These are phyloP conservation scores for Semaprochilodus insignis DNA, from an alignment of 2,797 vertebrate genomes.

Conservation along the genomic window DNA sequence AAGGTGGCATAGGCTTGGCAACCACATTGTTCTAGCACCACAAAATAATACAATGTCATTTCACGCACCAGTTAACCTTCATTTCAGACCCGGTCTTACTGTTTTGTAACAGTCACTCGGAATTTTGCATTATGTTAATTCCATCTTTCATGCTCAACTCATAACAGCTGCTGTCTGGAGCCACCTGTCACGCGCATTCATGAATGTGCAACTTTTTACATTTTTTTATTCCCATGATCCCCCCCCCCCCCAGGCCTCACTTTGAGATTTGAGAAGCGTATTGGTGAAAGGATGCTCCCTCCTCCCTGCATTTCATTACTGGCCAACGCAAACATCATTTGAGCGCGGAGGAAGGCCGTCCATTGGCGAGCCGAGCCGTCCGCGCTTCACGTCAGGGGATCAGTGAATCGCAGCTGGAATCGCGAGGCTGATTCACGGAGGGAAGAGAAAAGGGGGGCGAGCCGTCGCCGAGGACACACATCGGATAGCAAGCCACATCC, in stretches of 20 bases:
- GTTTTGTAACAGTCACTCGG: too few relatives aligned
- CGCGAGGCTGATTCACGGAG: constrained; percentile 62
- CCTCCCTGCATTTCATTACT: constrained; percentile 58
- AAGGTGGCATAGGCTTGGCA: too few relatives aligned
- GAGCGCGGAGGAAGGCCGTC: constrained; percentile 36
- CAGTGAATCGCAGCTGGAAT: constrained; percentile 62
- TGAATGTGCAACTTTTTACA: constrained; percentile 44
- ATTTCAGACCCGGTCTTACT: too few relatives aligned
- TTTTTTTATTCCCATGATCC: too few relatives aligned
- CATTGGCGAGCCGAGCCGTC: constrained; percentile 62
- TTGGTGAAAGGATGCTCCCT: constrained; percentile 58
- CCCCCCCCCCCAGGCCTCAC: constrained; percentile 17
- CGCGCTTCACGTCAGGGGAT: constrained; percentile 60
- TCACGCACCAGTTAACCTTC: too few relatives aligned
- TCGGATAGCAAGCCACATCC: constrained; percentile 50
- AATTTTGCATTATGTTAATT: too few relatives aligned
- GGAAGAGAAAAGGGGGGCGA: constrained; percentile 49
- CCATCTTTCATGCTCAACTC: not conserved
- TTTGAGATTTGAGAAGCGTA: constrained; percentile 21
- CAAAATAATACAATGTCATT: too few relatives aligned
- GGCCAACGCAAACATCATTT: constrained; percentile 55
- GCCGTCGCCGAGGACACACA: constrained; percentile 43
- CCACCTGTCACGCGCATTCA: not conserved
- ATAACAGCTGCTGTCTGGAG: too few relatives aligned
- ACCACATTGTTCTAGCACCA: too few relatives aligned